Conservation (phyloP, 1,140 invertebrate genomes). For the Plutomurus gul region DNA sequence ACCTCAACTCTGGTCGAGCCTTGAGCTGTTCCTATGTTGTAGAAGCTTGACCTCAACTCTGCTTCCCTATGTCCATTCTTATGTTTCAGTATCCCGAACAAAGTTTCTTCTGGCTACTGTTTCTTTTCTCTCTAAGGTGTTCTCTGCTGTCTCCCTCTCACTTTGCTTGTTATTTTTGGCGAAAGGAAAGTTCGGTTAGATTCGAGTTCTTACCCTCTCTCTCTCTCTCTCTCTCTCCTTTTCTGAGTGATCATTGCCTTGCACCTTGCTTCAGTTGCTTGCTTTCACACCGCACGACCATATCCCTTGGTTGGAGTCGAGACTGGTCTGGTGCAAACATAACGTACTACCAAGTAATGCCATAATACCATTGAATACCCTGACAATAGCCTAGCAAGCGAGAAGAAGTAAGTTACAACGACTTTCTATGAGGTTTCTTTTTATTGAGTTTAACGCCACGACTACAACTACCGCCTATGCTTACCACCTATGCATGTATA, state of each 20-base stretch:
- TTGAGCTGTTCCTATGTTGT: background rate
- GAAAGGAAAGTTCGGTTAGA: background rate
- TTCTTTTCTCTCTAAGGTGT: conserved; percentile 26
- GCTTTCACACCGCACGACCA: too few relatives aligned
- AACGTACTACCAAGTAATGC: too few relatives aligned
- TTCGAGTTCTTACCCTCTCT: background rate
- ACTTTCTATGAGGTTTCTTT: too few relatives aligned
- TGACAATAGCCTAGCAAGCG: too few relatives aligned
- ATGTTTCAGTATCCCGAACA: background rate
- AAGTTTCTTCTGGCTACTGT: background rate
- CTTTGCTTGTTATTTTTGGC: conserved; percentile 14
- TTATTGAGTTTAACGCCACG: background rate
- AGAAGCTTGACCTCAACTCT: background rate
- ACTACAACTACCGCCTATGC: background rate
- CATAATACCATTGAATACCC: too few relatives aligned
- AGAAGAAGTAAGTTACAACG: too few relatives aligned
- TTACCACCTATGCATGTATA: background rate
- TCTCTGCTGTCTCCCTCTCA: background rate
- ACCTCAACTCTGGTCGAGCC: background rate
- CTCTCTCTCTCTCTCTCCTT: conserved; percentile 7
- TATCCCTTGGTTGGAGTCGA: too few relatives aligned
- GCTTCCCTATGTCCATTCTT: background rate
- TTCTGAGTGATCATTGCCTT: background rate
- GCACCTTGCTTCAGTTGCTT: background rate
- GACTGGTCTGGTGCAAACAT: too few relatives aligned